These are phyloP conservation scores for Aphidius ervi DNA, from an alignment of 1,140 invertebrate species.

Conservation along the genomic window DNA sequence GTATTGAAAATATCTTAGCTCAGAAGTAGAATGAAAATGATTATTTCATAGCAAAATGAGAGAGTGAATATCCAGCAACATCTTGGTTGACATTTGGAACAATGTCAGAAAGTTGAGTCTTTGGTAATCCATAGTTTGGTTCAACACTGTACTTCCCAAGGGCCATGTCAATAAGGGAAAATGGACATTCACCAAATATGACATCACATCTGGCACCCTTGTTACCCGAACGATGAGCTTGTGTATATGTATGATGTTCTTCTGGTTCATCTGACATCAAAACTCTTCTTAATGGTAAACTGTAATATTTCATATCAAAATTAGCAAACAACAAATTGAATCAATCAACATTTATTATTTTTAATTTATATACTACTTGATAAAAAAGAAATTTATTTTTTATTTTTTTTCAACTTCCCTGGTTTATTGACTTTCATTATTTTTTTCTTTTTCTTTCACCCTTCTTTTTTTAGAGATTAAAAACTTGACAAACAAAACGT, in stretches of 20 bases:
- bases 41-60: not conserved
- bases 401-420: no score
- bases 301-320: slow-evolving; percentile 31
- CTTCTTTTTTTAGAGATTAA: no score
- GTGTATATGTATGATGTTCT: slow-evolving; percentile 64
- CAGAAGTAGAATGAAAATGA: no score
- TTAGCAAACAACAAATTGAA: not conserved
- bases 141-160: slow-evolving; percentile 63
- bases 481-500: slow-evolving; percentile 2
- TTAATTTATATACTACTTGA: no score
- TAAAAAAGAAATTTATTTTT: no score
- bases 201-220: slow-evolving; percentile 54
- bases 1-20: no score
- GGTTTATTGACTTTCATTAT: no score
- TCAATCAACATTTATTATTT: no score
- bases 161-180: slow-evolving; percentile 69
- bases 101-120: slow-evolving; percentile 12
- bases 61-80: slow-evolving; percentile 15
- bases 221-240: slow-evolving; percentile 58
- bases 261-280: slow-evolving; percentile 59
- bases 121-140: slow-evolving; percentile 19
- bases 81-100: slow-evolving; percentile 10
- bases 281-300: slow-evolving; percentile 62
- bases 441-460: no score
- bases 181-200: slow-evolving; percentile 61